Percentiles rank a stretch among this genome's conserved stretches.
phyloP scores from a whole-genome alignment of 1,140 invertebrate species.

The Pseudomyrmex cubaensis region DNA sequence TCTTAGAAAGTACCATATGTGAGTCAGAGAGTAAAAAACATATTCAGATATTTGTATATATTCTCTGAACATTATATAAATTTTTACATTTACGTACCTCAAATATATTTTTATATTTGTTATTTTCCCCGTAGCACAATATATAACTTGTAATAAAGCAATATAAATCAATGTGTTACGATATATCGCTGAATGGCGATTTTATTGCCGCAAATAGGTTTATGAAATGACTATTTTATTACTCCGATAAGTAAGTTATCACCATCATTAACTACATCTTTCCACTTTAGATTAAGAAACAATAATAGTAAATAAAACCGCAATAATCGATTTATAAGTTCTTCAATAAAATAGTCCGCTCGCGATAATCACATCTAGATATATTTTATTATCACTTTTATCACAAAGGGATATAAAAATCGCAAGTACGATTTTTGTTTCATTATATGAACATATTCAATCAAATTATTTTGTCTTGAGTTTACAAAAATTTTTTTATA shows the following conservation, averaged over 20 bases:
- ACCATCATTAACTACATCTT: conserved; percentile 19
- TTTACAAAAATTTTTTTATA: not conserved
- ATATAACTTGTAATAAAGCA: not conserved
- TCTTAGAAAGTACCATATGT: conserved; percentile 3
- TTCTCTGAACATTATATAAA: not conserved
- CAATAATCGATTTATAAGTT: conserved; percentile 51
- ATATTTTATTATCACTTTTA: conserved; percentile 21
- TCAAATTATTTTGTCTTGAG: conserved; percentile 9
- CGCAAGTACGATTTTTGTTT: too few species aligned
- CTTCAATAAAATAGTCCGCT: conserved; percentile 2
- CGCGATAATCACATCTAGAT: conserved; percentile 32
- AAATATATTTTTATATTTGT: not conserved
- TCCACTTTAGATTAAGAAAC: conserved; percentile 45
- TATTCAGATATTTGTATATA: not conserved
- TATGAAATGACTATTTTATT: conserved; percentile 47
- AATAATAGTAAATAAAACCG: conserved; percentile 39
- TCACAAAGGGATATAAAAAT: conserved; percentile 2
- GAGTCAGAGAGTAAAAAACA: not conserved
- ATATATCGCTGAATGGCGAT: conserved; percentile 9
- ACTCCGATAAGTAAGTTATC: conserved; percentile 30
- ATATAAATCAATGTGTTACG: conserved; percentile 13
- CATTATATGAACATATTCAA: not conserved
- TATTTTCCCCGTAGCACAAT: not conserved
- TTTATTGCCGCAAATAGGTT: conserved; percentile 43
- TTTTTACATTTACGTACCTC: not conserved